Percentiles rank a stretch among this genome's conserved stretches.
phyloP scores from a whole-genome alignment of 1,140 invertebrate species.

The Trachymyrmex septentrionalis region DNA sequence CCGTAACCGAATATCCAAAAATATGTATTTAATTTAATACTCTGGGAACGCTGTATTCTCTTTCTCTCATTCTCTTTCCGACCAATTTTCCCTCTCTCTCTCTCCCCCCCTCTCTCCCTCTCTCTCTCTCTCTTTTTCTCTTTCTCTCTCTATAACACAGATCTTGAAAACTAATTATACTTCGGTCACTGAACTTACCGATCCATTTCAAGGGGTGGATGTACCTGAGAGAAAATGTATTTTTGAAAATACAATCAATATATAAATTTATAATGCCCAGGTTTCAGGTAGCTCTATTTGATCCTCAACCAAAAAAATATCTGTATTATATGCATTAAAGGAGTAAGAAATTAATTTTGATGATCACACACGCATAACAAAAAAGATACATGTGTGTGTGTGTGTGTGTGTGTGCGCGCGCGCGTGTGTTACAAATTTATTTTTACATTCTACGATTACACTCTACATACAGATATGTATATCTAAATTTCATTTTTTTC shows the following conservation, averaged over 20 bases:
- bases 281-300: neutral
- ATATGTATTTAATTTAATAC: slow-evolving; percentile 35
- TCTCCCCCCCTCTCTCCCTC: neutral
- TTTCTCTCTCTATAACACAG: neutral
- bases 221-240: slow-evolving; percentile 37
- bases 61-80: neutral
- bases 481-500: no score
- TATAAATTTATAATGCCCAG: neutral
- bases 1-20: slow-evolving; percentile 30
- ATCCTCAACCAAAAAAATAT: neutral
- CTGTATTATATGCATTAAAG: neutral
- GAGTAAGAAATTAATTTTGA: neutral
- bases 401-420: no score
- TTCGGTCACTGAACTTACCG: slow-evolving; percentile 55
- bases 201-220: slow-evolving; percentile 64
- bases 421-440: no score
- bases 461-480: no score
- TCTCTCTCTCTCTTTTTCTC: neutral
- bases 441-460: no score
- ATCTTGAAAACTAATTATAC: slow-evolving; percentile 30
- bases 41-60: neutral
- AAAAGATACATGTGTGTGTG: no score
- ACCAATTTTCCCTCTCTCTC: neutral
- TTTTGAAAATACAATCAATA: slow-evolving; percentile 18
- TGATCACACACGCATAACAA: neutral